A percentile compares a stretch with the other conserved stretches of the same genome.
Conservation (phyloP, 53 echinoderm and acorn worm genomes). For the Henricia sp. region DNA sequence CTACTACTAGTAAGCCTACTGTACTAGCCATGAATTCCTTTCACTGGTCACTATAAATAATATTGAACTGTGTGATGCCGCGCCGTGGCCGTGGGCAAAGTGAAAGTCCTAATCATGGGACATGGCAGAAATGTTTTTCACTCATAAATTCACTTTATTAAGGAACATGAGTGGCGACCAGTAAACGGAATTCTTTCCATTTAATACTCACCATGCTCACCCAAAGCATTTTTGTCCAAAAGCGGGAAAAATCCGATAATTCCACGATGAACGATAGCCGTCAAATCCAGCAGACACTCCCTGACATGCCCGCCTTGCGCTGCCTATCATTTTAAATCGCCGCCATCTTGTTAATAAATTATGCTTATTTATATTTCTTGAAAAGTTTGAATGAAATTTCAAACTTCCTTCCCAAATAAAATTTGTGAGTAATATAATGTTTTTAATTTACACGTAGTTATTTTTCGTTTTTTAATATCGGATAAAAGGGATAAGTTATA, state of each 20-base stretch:
- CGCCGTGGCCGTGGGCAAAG: no score
- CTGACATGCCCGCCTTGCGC: conserved; percentile 14
- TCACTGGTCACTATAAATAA: no score
- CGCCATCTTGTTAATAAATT: conserved; percentile 55
- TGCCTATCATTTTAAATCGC: conserved; percentile 56
- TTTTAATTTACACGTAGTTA: no score
- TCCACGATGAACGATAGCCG: background rate
- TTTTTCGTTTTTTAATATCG: no score
- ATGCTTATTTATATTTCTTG: conserved; percentile 46
- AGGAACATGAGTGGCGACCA: no score
- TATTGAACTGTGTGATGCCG: no score
- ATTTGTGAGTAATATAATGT: no score
- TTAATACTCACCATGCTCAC: conserved; percentile 7
- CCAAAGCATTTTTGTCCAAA: background rate
- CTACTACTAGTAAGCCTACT: no score
- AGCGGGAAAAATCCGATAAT: background rate
- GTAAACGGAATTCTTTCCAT: background rate
- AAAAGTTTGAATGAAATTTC: no score
- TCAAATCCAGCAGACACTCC: background rate
- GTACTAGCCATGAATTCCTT: no score
- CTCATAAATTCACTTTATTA: background rate
- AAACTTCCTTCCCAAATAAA: no score
- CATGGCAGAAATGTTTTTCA: background rate
- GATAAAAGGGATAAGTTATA: no score
- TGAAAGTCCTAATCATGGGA: background rate